Evolutionary conservation across 2,797 vertebrate species (phyloP).

Genomic region (Decapterus maruadsi): DNA sequence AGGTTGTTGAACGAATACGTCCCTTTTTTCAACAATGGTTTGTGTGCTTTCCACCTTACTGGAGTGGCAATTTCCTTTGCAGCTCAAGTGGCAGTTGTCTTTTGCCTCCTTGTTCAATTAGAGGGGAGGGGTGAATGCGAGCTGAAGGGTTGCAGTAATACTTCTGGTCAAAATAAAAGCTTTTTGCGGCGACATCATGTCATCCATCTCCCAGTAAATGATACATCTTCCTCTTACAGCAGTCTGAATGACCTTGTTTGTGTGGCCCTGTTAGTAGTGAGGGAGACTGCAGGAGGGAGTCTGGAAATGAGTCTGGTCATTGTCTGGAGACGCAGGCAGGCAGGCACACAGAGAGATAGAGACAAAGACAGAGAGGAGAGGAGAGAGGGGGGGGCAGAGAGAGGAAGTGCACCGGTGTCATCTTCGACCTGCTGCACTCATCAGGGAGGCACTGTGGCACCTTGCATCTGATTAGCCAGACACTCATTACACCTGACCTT

Average conservation of each 20-base stretch:
- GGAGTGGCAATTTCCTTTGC: conserved; percentile 78
- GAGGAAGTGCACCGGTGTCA: conserved; percentile 48
- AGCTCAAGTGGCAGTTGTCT: conserved; percentile 80
- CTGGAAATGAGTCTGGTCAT: conserved; percentile 76
- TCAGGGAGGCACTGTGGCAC: conserved; percentile 57
- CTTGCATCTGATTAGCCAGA: conserved; percentile 75
- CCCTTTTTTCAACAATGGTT: conserved; percentile 55
- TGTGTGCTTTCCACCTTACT: conserved; percentile 67
- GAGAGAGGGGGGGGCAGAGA: background rate
- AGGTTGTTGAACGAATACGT: conserved; percentile 49
- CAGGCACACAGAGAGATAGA: conserved; percentile 31
- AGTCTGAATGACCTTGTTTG: conserved; percentile 81
- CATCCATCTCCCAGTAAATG: conserved; percentile 83
- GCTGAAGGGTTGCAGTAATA: conserved; percentile 70
- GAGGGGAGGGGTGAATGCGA: conserved; percentile 45
- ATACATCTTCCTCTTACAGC: conserved; percentile 82
- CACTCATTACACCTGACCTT: conserved; percentile 77
- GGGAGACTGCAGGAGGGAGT: conserved; percentile 61
- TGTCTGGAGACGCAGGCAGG: conserved; percentile 72
- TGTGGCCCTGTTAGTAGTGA: conserved; percentile 76
- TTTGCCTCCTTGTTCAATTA: conserved; percentile 82
- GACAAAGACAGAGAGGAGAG: conserved; percentile 38
- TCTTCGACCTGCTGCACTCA: conserved; percentile 66
- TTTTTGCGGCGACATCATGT: conserved; percentile 77
- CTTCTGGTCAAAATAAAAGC: conserved; percentile 82